phyloP scores from a whole-genome alignment of 2,888 invertebrate species.

The Seira musarum region DNA sequence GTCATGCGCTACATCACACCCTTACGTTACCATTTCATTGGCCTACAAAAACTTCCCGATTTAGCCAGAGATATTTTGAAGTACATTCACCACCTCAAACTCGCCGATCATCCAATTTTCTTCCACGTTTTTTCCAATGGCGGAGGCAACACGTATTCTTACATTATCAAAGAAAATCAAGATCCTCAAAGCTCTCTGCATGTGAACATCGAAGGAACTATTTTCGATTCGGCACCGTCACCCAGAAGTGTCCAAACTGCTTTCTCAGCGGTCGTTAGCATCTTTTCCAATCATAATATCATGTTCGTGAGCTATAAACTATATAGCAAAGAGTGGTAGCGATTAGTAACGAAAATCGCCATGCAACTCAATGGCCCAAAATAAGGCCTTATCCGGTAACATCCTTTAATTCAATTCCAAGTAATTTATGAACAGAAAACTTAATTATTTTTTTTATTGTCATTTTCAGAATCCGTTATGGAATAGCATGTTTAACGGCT shows the following conservation, averaged over 20 bases:
- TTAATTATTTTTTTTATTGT: conserved; percentile 1
- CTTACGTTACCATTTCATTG: conserved; percentile 77
- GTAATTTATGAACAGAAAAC: too few species aligned
- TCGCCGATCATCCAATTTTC: conserved; percentile 81
- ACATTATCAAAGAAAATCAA: conserved; percentile 73
- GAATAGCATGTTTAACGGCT: conserved; percentile 57
- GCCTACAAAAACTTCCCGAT: conserved; percentile 55
- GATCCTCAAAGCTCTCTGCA: conserved; percentile 25
- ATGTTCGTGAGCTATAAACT: conserved; percentile 51
- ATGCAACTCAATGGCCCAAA: too few species aligned
- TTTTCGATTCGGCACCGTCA: conserved; percentile 83
- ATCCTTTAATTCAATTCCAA: too few species aligned
- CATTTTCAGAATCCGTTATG: conserved; percentile 57
- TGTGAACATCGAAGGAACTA: conserved; percentile 77
- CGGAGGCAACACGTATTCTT: conserved; percentile 82
- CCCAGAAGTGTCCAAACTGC: conserved; percentile 76
- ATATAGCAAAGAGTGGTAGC: neutral
- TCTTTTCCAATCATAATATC: conserved; percentile 73
- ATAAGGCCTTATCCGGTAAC: too few species aligned
- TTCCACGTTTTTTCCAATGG: conserved; percentile 85
- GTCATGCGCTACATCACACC: conserved; percentile 83
- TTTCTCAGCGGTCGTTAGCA: conserved; percentile 78
- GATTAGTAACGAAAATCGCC: too few species aligned
- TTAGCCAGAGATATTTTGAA: conserved; percentile 56
- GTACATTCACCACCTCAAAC: conserved; percentile 76